Base-by-base conservation (phyloP, 2,113 vertebrate genomes). In the Odocoileus virginianus region DNA sequence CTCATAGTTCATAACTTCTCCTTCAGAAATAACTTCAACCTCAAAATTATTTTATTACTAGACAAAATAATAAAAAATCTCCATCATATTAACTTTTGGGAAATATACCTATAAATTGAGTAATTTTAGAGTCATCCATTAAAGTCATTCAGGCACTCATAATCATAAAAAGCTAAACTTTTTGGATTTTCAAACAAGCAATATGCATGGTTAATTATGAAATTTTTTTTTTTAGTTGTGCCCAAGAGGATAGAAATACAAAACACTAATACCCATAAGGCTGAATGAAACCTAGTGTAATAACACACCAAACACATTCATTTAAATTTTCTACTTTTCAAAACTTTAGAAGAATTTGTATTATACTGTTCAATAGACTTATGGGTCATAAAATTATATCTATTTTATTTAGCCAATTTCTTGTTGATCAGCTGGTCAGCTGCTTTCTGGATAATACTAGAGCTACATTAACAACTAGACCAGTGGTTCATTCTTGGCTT, bases 31-130 rank as follows among this genome's bases (percentile, higher is more conserved):
- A 87, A 85, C 86, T 40, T 84, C 15, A 81, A 57, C 21, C 14
- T 45, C 55, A 21, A 95, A 95, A 45, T 17, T 67, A 43, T 89
- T 84, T 84, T 74, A 96, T 95, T 95, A 79, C 79, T 87, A 57
- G 84, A 74, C 13, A 93, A 88, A 61, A 85, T 52, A 85, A 91
- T 54, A 40, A 90, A 50, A 60, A 40, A 60, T 57, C 14, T 92
- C 57, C 30, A 25, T 85, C 47, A 45, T 87, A 30, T 91, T 87
- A 82, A 89, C 40, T 89, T 92, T 79, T 54, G 3, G 23, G 7
- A 91, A 92, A 81, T 40, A 60, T 1, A 87, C 8, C 74, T 67
- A 78, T 58, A 60, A 84, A 82, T 2, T 14, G 10, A 92, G 13
- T 52, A 33, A 76, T 55, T 90, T 67, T 58, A 45, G 47, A 92